Evolutionary conservation across 64 coral and sea anemone species (phyloP).

Genomic region (Orbicella faveolata): DNA sequence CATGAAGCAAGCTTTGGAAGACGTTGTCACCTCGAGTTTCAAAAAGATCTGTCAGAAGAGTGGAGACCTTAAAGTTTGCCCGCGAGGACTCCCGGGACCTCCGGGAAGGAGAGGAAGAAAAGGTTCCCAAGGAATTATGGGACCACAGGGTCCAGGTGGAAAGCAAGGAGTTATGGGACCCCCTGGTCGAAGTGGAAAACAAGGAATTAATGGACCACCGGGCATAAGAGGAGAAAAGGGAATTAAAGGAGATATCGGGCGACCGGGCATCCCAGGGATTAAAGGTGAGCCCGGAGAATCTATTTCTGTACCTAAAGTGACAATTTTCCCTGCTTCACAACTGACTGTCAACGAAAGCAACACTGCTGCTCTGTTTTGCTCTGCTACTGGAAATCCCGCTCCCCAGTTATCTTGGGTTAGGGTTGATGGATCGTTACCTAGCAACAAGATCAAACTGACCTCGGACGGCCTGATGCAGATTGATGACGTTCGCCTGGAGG

Average conservation of each 20-base stretch:
- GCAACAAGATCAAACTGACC: not conserved
- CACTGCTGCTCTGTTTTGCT: not conserved
- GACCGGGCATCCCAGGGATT: not conserved
- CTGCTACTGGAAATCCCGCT: not conserved
- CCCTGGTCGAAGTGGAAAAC: no score
- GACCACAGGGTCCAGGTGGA: no score
- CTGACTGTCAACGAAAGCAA: slow-evolving; percentile 3
- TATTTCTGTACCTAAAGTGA: not conserved
- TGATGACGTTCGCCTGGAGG: not conserved
- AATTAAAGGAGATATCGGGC: not conserved
- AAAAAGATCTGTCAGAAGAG: no score
- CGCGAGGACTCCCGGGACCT: no score
- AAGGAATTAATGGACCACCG: no score
- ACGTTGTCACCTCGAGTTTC: no score
- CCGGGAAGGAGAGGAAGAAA: no score
- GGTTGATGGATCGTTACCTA: not conserved
- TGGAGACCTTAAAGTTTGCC: no score
- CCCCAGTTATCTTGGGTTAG: not conserved
- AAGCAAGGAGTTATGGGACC: no score
- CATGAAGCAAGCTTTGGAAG: no score
- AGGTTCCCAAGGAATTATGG: no score
- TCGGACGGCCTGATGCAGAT: not conserved
- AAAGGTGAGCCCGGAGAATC: slow-evolving; percentile 13
- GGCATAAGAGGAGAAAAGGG: slow-evolving; percentile 5
- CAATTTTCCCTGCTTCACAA: not conserved